Conservation (phyloP, 2,113 vertebrate genomes). For the Ivindomyrus marchei region DNA sequence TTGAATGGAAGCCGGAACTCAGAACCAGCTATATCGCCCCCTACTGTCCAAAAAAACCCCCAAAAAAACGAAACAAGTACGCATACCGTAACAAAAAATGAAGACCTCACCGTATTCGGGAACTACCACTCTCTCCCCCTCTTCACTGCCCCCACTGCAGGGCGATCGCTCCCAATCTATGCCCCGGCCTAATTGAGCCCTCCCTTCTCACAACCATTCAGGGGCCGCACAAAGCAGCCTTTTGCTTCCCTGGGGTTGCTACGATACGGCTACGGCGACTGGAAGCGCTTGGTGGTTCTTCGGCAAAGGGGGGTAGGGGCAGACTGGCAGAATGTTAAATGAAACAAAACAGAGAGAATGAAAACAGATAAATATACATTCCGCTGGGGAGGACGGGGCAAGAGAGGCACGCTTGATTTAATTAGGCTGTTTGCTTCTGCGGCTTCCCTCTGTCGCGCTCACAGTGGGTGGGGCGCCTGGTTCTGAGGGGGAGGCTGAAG, state of each 20-base stretch:
- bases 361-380: slow-evolving; percentile 22
- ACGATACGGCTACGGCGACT: slow-evolving; percentile 45
- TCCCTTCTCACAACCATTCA: slow-evolving; percentile 43
- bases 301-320: slow-evolving; percentile 35
- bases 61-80: background rate
- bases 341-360: slow-evolving; percentile 19
- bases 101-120: slow-evolving; percentile 4
- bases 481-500: slow-evolving; percentile 2
- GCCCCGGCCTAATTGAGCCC: slow-evolving; percentile 5
- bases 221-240: slow-evolving; percentile 45
- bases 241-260: slow-evolving; percentile 56
- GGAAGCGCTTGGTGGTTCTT: slow-evolving; percentile 47
- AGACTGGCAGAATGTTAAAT: slow-evolving; percentile 28
- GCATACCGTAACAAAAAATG: background rate
- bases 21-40: background rate
- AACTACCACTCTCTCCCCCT: slow-evolving; percentile 21
- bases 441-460: slow-evolving; percentile 31
- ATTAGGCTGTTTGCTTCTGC: slow-evolving; percentile 44
- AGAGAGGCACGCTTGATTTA: slow-evolving; percentile 29
- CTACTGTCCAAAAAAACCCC: background rate
- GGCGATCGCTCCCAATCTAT: slow-evolving; percentile 23
- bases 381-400: background rate
- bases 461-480: background rate
- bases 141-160: slow-evolving; percentile 29
- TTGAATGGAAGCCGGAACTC: background rate